These are phyloP conservation scores for Danio jaintianensis DNA, from an alignment of 2,797 vertebrate genomes.

Conservation along the genomic window DNA sequence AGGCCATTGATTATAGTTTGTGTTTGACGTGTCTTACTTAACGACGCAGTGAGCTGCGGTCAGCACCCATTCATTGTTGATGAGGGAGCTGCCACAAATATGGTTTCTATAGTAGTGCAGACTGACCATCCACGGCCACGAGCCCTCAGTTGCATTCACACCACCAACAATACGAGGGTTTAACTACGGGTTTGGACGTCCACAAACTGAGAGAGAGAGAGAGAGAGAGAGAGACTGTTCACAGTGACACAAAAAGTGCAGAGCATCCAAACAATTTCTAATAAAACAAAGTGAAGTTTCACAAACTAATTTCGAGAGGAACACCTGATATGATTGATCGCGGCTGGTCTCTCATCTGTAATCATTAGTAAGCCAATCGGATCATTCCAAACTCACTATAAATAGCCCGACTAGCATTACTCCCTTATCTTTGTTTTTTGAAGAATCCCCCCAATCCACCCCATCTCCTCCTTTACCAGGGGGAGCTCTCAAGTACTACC, in stretches of 20 bases:
- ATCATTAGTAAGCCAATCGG: no score
- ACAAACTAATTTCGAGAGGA: no score
- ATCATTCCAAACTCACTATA: no score
- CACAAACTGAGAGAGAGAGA: constrained; percentile 34
- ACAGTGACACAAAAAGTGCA: background rate
- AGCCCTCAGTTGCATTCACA: background rate
- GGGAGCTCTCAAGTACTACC: no score
- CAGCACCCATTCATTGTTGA: constrained; percentile 40
- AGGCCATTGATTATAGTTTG: background rate
- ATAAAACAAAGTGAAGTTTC: no score
- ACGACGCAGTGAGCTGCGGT: constrained; percentile 33
- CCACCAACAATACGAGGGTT: constrained; percentile 44
- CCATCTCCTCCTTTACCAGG: no score
- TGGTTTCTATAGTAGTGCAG: background rate
- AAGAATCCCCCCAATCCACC: no score
- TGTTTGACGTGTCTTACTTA: background rate
- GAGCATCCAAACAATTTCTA: background rate
- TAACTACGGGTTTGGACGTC: background rate
- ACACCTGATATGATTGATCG: no score
- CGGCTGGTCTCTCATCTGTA: no score
- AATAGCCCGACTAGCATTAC: no score
- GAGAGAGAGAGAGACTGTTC: background rate
- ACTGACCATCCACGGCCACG: constrained; percentile 50
- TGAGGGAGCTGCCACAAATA: constrained; percentile 48
- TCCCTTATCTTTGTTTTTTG: no score